Conservation (phyloP, 37 sponge, comb jelly and placozoan genomes). For the Geodia barretti region DNA sequence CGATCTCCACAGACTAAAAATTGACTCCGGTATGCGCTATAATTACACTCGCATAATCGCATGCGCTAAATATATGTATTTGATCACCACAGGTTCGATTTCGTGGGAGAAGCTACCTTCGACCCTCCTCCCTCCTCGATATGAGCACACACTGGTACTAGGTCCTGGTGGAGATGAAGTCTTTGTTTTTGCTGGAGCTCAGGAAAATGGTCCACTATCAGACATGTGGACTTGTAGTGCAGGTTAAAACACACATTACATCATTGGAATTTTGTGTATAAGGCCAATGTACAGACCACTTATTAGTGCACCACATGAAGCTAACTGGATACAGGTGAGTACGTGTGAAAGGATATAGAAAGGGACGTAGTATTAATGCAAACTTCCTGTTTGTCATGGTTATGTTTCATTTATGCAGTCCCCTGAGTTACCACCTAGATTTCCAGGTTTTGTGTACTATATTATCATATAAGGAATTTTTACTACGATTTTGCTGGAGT, state of each 20-base stretch:
- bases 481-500: too few species aligned
- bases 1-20: conserved; percentile 3
- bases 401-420: too few species aligned
- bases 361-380: too few species aligned
- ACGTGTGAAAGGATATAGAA: too few species aligned
- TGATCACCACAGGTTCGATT: conserved; percentile 8
- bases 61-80: background rate
- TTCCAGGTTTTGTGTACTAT: too few species aligned
- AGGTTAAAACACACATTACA: background rate
- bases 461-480: too few species aligned
- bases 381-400: too few species aligned
- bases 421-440: too few species aligned
- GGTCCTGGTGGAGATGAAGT: background rate
- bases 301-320: too few species aligned
- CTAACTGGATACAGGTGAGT: too few species aligned
- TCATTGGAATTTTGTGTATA: background rate
- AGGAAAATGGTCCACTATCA: conserved; percentile 24
- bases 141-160: conserved; percentile 24
- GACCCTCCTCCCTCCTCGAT: conserved; percentile 25
- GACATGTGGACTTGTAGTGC: conserved; percentile 35
- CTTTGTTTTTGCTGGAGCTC: conserved; percentile 42
- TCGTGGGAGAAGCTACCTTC: conserved; percentile 12
- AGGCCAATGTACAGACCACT: background rate
- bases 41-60: background rate
- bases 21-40: background rate